Conservation (phyloP, 2,113 vertebrate species). For the Tichodroma muraria region DNA sequence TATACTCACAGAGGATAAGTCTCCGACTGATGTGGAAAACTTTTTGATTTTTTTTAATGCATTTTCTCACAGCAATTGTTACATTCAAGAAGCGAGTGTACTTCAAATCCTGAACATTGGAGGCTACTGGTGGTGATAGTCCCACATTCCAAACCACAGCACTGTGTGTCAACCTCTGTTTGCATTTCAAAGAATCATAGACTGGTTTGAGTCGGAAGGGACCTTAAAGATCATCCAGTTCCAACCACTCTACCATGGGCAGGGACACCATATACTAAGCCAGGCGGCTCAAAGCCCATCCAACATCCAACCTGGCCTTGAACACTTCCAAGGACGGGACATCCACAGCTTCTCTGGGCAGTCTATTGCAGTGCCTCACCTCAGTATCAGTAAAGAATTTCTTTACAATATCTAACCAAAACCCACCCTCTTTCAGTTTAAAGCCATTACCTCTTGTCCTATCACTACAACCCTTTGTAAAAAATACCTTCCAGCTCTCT, state of each 20-base stretch:
- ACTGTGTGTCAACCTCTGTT: neutral
- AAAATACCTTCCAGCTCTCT: neutral
- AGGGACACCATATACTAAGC: neutral
- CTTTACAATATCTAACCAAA: neutral
- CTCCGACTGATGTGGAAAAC: neutral
- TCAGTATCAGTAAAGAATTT: neutral
- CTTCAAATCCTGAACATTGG: neutral
- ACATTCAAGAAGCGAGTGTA: neutral
- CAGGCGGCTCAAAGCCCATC: neutral
- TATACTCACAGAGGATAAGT: neutral
- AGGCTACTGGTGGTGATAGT: neutral
- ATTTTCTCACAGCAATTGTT: neutral
- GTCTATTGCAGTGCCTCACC: neutral
- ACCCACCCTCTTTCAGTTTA: neutral
- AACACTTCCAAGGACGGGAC: neutral
- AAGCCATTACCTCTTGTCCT: neutral
- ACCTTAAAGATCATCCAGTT: neutral
- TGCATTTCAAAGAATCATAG: neutral
- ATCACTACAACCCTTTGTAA: neutral
- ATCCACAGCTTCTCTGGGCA: neutral
- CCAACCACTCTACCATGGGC: too few species aligned
- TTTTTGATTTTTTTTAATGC: neutral
- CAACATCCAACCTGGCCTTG: neutral
- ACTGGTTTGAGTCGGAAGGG: neutral
- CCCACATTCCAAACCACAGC: neutral